Base-by-base conservation (phyloP, 2,797 vertebrate genomes). In the Mus caroli region DNA sequence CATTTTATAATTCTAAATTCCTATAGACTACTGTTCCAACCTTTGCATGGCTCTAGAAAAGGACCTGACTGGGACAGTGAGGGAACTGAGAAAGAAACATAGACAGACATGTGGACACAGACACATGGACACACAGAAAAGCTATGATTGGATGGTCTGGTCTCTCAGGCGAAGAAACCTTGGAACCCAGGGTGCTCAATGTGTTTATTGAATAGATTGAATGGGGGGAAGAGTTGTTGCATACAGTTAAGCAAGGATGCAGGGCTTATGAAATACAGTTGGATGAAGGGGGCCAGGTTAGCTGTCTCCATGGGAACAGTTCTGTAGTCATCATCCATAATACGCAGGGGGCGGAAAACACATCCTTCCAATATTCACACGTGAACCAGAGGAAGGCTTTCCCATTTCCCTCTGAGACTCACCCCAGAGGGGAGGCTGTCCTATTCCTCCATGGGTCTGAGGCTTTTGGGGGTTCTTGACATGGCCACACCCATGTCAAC, bases 1-100 rank as follows among this genome's bases (percentile, higher is more conserved):
- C n/a, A 3, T 84, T 46, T 54, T 67, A 67, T 54, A 90, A 58
- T 28, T 91, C 46, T 91, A 78, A 60, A 78, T 85, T 90, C 78
- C 82, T 82, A 1, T 67, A 67, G 89, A 26, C 22, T 31, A 50
- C 19, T 17, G 24, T 83, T 37, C 22, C 37, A 83, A 31, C 7
- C 15, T 84, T 62, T 20, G 15, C 26, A 6, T 20, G 58, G 26
- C 58, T 12, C 37, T 37, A 62, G 58, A 5, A 62, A 83, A 83
- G 56, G 56, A 43, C 14, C 56, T 83, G 56, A 10, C 37, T 19
- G 14, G 56, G 80, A 10, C 14, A 60, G 37, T 5, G 80, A 62
- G 40, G 40, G 14, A 28, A 9, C 28, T 62, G 26, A 46, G 80
- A 84, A 31, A 62, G 80, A 62, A 84, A 62, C 80, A 28, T 13